Base-by-base conservation (phyloP, 2,797 vertebrate species). In the Siniperca scherzeri region DNA sequence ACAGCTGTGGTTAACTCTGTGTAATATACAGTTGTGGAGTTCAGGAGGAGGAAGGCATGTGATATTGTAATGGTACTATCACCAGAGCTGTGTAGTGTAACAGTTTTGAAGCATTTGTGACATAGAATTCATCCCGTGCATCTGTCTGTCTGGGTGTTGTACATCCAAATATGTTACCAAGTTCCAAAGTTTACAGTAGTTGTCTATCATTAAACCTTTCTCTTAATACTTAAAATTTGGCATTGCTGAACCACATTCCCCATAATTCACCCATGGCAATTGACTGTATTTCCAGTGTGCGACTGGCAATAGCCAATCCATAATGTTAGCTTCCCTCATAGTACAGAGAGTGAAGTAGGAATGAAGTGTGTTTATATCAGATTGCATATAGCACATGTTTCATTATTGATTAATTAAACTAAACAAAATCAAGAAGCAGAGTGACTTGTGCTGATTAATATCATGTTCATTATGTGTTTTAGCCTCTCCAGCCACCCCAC, bases 1-100 rank as follows among this genome's bases (percentile, higher is more conserved):
- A 88, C 91, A 91, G 91, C 87, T 91, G 92, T 70, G 77, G 75
- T 91, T 92, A 87, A 85, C 88, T 50, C 85, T 81, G 90, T 91
- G 82, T 93, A 92, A 94, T 79, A 46, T 77, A 82, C 87, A 85
- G 83, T 89, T 53, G 80, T 60, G 67, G 56, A 57, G 77, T 72
- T 87, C 65, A 66, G 74, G 83, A 81, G 76, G 82, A 78, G 62
- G 74, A 70, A 38, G 7, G 65, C 76, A 64, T 79, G 65, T 78
- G 69, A 60, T 9, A 50, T 21, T 50, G 19, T 33, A 70, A 66
- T 2, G 1, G 4, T 64, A 46, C 70, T 14, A 60, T 78, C 40
- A 36, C 30, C 21, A 16, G 5, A 27, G 7, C 13, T 66, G 57
- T 59, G 12, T n/a, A 21, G 13, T 7, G 17, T 36, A 17, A 25